Base-by-base conservation (phyloP, 2,888 invertebrate genomes). In the Cataglyphis livida region DNA sequence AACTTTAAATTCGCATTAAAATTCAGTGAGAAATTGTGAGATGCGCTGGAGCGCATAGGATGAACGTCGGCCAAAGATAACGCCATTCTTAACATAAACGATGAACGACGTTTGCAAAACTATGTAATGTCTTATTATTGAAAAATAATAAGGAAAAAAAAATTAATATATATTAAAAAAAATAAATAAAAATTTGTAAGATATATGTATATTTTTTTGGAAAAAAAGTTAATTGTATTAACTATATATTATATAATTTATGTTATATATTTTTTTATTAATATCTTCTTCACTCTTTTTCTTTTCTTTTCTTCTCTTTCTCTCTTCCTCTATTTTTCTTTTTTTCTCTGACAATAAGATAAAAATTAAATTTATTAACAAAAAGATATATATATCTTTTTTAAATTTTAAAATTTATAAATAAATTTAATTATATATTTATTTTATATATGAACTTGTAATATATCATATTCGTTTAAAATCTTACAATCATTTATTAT, bases 1-100 rank as follows among this genome's bases (percentile, higher is more conserved):
- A 15, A 25, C 25, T n/a, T 15, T 51, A 18, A 54, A 76, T 54
- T 65, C 4, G 12, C 25, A 25, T 25, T 12, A 12, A 5, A 28
- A 1, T 73, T 73, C 71, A 10, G 68, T 71, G 78, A 83, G 35
- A 71, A 82, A 84, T 85, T 76, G 79, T 51, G 62, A 10, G 70
- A 35, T 59, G 68, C 73, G 64, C 35, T 18, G 57, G 28, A 59
- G 21, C 76, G 73, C 38, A 51, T 57, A 28, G n/a, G 51, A 62
- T 62, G 41, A 73, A 62, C 38, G 28, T 18, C 15, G 61, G 38
- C 48, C 68, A 25, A 79, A 21, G 18, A 21, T 61, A 32, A 74
- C 64, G 64, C 21, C 35, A 7, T 32, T 32, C 21, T 81, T 81
- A 62, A 71, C 61, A 54, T 44, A 75, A 81, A 73, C 41, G 64